Evolutionary conservation across 92 coral and sea anemone genomes (phyloP).

Genomic region (Actinernus sp.): DNA sequence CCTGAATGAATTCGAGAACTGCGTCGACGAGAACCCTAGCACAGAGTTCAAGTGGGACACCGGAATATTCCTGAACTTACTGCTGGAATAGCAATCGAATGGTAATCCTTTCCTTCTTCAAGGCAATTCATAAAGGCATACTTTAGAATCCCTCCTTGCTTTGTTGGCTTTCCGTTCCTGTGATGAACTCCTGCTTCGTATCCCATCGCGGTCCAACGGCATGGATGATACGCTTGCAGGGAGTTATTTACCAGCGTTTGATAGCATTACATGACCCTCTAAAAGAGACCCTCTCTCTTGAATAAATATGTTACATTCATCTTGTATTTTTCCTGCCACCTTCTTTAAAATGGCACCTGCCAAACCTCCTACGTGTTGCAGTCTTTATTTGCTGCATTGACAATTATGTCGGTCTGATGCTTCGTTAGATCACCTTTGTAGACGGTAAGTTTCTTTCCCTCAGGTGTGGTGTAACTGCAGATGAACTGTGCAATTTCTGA

Average conservation of each 20-base stretch:
- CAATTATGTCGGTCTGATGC: conserved; percentile 69
- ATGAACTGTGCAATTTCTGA: conserved; percentile 1
- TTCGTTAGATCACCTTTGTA: conserved; percentile 73
- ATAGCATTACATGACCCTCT: conserved; percentile 59
- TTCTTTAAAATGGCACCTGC: conserved; percentile 64
- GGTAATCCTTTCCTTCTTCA: conserved; percentile 25
- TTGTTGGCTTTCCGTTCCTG: conserved; percentile 4
- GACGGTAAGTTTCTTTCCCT: conserved; percentile 26
- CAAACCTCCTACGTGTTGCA: conserved; percentile 75
- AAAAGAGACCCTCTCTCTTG: conserved; percentile 20
- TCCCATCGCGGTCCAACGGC: conserved; percentile 73
- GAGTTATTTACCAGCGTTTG: conserved; percentile 69
- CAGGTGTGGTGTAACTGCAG: conserved; percentile 24
- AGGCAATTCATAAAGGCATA: conserved; percentile 36
- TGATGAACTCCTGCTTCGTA: too few species aligned
- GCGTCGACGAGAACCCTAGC: conserved; percentile 61
- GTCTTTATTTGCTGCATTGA: conserved; percentile 68
- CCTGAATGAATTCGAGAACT: conserved; percentile 31
- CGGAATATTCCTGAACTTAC: conserved; percentile 69
- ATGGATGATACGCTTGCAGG: conserved; percentile 70
- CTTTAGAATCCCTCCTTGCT: conserved; percentile 13
- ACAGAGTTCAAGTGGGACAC: conserved; percentile 62
- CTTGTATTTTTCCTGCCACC: conserved; percentile 68
- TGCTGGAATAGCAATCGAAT: conserved; percentile 80
- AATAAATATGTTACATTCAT: conserved; percentile 50